These are phyloP conservation scores for Prionace glauca DNA, from an alignment of 2,797 vertebrate species.

Conservation along the genomic window DNA sequence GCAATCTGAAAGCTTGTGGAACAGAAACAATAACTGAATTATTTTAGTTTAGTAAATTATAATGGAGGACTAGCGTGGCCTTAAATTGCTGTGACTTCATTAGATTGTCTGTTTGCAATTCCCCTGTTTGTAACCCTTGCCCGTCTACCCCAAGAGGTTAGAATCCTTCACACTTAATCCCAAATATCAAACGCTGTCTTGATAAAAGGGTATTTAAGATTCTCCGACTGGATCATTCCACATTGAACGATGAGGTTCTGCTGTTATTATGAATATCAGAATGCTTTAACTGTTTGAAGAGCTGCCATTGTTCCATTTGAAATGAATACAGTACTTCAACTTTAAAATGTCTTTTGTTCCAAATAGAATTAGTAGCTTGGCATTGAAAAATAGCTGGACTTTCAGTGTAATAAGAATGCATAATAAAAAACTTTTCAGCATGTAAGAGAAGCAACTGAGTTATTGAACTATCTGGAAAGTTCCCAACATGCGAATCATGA, in stretches of 20 bases:
- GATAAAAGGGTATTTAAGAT: background rate
- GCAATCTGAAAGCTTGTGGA: background rate
- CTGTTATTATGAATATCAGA: background rate
- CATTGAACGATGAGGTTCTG: background rate
- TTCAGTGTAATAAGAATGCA: background rate
- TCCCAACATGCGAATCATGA: conserved; percentile 18
- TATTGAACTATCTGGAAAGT: conserved; percentile 2
- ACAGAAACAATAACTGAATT: background rate
- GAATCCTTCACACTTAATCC: conserved; percentile 2
- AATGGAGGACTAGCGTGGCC: background rate
- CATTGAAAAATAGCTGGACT: background rate
- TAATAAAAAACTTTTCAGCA: background rate
- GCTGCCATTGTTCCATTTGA: background rate
- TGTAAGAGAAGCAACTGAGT: background rate
- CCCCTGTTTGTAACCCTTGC: background rate
- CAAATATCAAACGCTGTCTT: background rate
- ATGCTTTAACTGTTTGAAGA: background rate
- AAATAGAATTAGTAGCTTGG: conserved; percentile 24
- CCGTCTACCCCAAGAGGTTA: background rate
- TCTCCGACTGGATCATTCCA: background rate
- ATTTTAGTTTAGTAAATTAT: background rate
- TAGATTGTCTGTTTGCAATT: background rate
- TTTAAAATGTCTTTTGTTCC: background rate
- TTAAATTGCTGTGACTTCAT: background rate
- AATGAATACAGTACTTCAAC: conserved; percentile 15